Evolutionary conservation across 2,113 vertebrate genomes (phyloP), one percentile per base, ranked within the genome.

Genomic region (Egretta garzetta): DNA sequence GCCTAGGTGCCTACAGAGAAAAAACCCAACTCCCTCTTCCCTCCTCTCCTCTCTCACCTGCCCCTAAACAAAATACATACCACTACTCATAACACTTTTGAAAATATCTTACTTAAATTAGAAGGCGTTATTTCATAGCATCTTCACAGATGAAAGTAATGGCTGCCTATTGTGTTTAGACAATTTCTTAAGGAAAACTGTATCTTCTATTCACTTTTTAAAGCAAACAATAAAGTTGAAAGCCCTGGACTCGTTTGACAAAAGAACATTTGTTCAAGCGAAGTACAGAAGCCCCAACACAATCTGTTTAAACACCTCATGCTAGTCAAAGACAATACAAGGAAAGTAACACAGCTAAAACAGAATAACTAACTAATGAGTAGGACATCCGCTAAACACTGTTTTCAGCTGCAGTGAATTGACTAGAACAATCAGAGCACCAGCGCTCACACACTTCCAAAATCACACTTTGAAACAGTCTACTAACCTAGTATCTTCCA

Each of bases 241-340:
- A 67, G 24, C 9, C 33, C 20, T 56, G 32, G 24, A 64, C 20
- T 66, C 3, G 1, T 66, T 4, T 58, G 27, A 86, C 27, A 85
- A 86, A 93, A 84, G 23, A 62, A 72, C 37, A 52, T 83, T 14
- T 39, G 37, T 52, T 76, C 33, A 45, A 70, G 49, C 20, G 30
- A 82, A 41, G 14, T 33, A 50, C 0, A 55, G 41, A 18, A 66
- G 72, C 30, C 27, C 52, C 74, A 50, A n/a, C 21, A 89, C 56
- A 75, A 88, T 37, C 80, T 91, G 41, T 63, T 95, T 81, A 49
- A 92, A 86, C 80, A 91, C 84, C 87, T 93, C 74, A 73, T 45
- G 35, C 26, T 72, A 63, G 50, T 68, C 68, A 47, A 88, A 90
- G 88, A 94, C 82, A 96, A 92, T 62, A 90, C 62, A 83, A 93